Base-by-base conservation (phyloP, 2,113 vertebrate genomes). In the Callocephalon fimbriatum region DNA sequence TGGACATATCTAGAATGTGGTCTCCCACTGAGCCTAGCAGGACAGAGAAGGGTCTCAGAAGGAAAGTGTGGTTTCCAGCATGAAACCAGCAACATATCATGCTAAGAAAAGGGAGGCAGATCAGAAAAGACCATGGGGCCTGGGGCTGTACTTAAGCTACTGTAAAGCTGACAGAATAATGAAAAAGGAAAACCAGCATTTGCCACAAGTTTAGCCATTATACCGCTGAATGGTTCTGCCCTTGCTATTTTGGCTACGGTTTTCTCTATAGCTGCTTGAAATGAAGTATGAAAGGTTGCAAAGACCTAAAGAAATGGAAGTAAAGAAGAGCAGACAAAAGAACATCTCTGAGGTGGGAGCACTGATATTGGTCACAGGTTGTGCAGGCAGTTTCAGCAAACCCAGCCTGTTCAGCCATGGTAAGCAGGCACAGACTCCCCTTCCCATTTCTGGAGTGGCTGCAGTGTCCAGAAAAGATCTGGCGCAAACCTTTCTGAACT, bases 161-260 rank as follows among this genome's bases (percentile, higher is more conserved):
- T 81, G 35, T 70, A 86, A 93, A 58, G 68, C 86, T 93, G 61
- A 81, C 80, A 91, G 83, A 74, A 89, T 72, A 92, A 94, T 82
- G 80, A 72, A 93, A 88, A 88, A 93, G 40, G n/a, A 81, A 89
- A 93, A 74, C 8, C 40, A 72, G 47, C 11, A 26, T 72, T 95
- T 88, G 35, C 56, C 78, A 71, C 76, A 91, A 86, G 56, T 91
- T 93, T 56, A 95, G 65, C 82, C 71, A 61, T 90, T 83, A 86
- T 10, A 67, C 19, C 54, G 16, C 72, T 86, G 90, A 88, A 78
- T 84, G n/a, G 59, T 44, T 68, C 67, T 74, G 53, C n/a, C 61
- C 11, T 73, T 78, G 40, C 25, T 95, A 54, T 68, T 93, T 93
- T 54, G 50, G 73, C 74, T 85, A 80, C 20, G 15, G 35, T 59